Evolutionary conservation across 2,797 vertebrate genomes (phyloP).

Genomic region (Tragopan temminckii): DNA sequence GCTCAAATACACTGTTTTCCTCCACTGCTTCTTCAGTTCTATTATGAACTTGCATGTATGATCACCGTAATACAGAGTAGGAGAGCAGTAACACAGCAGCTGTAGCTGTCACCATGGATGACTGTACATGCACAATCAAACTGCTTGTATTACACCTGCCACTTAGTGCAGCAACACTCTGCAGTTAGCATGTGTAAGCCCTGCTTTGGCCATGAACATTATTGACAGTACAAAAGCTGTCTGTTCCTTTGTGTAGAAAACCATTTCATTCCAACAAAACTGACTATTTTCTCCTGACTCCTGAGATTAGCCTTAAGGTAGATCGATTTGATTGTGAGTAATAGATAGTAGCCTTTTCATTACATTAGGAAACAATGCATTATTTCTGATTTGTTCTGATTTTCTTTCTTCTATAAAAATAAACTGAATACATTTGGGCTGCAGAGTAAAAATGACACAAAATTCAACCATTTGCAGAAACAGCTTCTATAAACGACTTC

Average conservation of each 20-base stretch:
- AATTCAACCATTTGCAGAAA: neutral
- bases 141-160: neutral
- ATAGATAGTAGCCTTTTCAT: neutral
- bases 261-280: neutral
- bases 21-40: neutral
- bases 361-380: neutral
- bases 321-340: neutral
- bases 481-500: neutral
- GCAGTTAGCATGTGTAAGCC: neutral
- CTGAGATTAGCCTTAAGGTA: neutral
- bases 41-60: neutral
- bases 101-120: neutral
- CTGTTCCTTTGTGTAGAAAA: neutral
- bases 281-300: neutral
- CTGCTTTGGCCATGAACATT: neutral
- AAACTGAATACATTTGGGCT: neutral
- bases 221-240: neutral
- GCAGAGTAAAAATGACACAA: neutral
- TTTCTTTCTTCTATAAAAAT: neutral
- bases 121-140: neutral
- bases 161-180: neutral
- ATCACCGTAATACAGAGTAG: neutral
- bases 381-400: neutral
- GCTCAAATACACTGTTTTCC: neutral
- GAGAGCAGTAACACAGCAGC: neutral